Base-by-base conservation (phyloP, 2,113 vertebrate species). In the Empidonax traillii region DNA sequence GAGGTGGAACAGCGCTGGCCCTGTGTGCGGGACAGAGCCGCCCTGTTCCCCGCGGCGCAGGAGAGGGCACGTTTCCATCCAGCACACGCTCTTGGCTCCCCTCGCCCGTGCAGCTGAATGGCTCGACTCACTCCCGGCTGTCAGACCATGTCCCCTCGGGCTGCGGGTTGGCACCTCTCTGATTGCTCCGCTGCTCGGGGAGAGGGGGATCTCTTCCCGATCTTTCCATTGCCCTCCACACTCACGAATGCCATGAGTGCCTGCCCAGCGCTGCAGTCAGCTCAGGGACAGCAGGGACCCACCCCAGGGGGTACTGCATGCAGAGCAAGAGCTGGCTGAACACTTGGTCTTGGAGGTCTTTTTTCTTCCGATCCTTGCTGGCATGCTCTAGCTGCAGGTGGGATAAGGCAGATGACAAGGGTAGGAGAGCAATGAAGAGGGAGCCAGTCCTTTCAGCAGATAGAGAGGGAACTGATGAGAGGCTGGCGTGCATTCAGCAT, bases 331-430 rank as follows among this genome's bases (percentile, higher is more conserved):
- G 23, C 58, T 39, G 41, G 23, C 66, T 82, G 74, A 43, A 72
- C 56, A 68, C 15, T 28, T 1, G 0, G 20, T 51, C 33, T 49
- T 13, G 58, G 59, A 62, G 55, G 47, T 76, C 39, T n/a, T 52
- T 33, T 84, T 53, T 43, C 20, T 86, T 62, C 87, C 13, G 0
- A 15, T 65, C 56, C 52, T 73, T 16, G 58, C 88, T 94, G 94
- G 85, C 72, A 3, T 14, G 56, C 77, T 94, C n/a, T 30, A 52
- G 85, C 72, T 92, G 91, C 89, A 94, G 95, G 89, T 94, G 91
- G 75, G 89, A 21, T 73, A 30, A 79, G 58, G 91, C 12, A 0
- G 39, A 30, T 58, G 76, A 56, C 47, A 14, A 43, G 80, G 47
- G 25, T 33, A 22, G 0, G 0, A 75, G 81, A 74, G 61, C n/a